A percentile compares a stretch with the other conserved stretches of the same genome.
Evolutionary conservation across 1,140 invertebrate species (phyloP).

Genomic region (Andrena cerasifolii): DNA sequence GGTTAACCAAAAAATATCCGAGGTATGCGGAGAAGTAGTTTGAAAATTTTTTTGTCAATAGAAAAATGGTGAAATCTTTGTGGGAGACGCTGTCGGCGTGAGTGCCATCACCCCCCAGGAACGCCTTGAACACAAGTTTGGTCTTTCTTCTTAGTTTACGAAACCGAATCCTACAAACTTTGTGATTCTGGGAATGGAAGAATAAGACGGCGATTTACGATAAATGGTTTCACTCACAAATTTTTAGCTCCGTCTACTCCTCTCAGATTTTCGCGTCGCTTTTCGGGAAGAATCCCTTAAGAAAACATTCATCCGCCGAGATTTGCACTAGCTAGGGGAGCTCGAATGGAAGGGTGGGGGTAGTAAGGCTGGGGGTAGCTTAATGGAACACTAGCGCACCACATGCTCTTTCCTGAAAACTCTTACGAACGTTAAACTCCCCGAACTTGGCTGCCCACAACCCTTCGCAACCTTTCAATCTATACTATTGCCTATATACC

Average conservation of each 20-base stretch:
- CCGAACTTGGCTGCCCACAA: background rate
- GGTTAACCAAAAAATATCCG: slow-evolving; percentile 66
- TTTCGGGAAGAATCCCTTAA: slow-evolving; percentile 79
- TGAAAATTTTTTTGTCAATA: slow-evolving; percentile 52
- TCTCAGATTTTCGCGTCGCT: slow-evolving; percentile 73
- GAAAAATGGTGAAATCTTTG: slow-evolving; percentile 72
- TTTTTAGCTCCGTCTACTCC: slow-evolving; percentile 47
- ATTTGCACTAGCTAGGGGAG: slow-evolving; percentile 80
- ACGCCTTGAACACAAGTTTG: slow-evolving; percentile 74
- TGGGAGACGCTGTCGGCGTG: slow-evolving; percentile 74
- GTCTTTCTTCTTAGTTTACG: slow-evolving; percentile 67
- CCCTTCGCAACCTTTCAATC: background rate
- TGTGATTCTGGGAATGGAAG: background rate
- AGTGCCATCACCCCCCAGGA: slow-evolving; percentile 75
- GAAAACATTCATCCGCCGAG: slow-evolving; percentile 81
- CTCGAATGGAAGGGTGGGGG: slow-evolving; percentile 70
- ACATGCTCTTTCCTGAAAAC: slow-evolving; percentile 48
- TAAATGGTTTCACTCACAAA: slow-evolving; percentile 68
- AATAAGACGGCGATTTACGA: slow-evolving; percentile 10
- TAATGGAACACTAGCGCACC: slow-evolving; percentile 69
- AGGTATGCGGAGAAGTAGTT: slow-evolving; percentile 29
- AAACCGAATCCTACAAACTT: slow-evolving; percentile 38
- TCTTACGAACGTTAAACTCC: slow-evolving; percentile 47
- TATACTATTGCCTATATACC: too few relatives aligned
- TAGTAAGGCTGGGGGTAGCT: slow-evolving; percentile 72